Evolutionary conservation across 2,113 vertebrate species (phyloP).

Genomic region (Rhinichthys klamathensis): DNA sequence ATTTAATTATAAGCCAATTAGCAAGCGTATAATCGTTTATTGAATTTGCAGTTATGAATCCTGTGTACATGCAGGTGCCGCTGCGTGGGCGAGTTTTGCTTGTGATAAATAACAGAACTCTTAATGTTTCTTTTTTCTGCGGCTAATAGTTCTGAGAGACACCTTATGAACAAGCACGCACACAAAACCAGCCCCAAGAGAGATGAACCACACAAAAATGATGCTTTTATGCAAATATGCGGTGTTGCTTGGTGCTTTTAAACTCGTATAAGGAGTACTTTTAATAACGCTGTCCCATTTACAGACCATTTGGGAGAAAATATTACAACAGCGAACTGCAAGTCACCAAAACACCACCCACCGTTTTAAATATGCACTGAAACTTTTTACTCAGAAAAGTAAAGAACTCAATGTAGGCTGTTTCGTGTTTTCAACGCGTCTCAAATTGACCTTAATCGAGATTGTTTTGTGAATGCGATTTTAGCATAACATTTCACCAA

Average conservation of each 20-base stretch:
- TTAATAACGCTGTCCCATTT: constrained; percentile 15
- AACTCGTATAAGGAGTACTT: neutral
- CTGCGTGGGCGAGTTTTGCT: neutral
- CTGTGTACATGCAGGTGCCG: neutral
- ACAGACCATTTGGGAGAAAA: neutral
- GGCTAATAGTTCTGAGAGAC: constrained; percentile 33
- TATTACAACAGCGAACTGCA: neutral
- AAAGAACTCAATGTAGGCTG: neutral
- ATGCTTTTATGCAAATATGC: constrained; percentile 54
- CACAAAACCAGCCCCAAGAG: constrained; percentile 9
- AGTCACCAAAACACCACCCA: neutral
- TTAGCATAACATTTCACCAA: too few species aligned
- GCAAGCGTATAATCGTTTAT: constrained; percentile 27
- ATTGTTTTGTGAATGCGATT: too few species aligned
- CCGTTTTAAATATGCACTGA: neutral
- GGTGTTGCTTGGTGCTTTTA: neutral
- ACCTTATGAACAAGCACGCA: constrained; percentile 32
- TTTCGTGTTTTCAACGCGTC: neutral
- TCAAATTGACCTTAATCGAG: neutral
- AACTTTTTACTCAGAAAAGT: neutral
- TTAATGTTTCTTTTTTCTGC: neutral
- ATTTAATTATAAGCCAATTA: constrained; percentile 29
- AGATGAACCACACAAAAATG: constrained; percentile 5
- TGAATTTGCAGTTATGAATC: constrained; percentile 28
- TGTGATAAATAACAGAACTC: constrained; percentile 24